phyloP scores from a whole-genome alignment of 2,888 invertebrate species.

The Agrochola lota region DNA sequence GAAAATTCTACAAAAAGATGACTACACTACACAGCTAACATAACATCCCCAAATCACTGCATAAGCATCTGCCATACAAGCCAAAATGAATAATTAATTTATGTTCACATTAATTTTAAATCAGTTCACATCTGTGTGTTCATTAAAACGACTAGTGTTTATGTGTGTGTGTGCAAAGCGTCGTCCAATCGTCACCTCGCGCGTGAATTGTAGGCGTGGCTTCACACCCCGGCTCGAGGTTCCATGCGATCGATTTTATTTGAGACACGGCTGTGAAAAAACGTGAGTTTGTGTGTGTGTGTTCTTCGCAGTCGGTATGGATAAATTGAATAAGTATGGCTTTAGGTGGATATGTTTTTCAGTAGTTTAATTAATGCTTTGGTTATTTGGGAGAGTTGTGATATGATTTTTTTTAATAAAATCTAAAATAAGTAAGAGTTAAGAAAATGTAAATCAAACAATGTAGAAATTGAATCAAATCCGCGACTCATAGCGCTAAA shows the following conservation, averaged over 20 bases:
- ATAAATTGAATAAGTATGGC: conserved; percentile 1
- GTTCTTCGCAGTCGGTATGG: background rate
- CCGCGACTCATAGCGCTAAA: background rate
- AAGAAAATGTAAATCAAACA: background rate
- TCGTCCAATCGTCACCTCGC: conserved; percentile 88
- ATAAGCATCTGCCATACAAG: conserved; percentile 38
- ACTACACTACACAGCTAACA: background rate
- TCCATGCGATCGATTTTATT: conserved; percentile 78
- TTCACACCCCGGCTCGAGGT: conserved; percentile 80
- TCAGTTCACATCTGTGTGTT: conserved; percentile 51
- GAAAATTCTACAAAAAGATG: background rate
- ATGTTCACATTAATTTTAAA: conserved; percentile 61
- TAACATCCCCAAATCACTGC: conserved; percentile 15
- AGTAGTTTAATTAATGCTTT: background rate
- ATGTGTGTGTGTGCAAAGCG: conserved; percentile 63
- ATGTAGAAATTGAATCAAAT: background rate
- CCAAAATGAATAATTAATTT: conserved; percentile 55
- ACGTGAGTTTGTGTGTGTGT: background rate
- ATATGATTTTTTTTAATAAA: background rate
- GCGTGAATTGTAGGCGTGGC: conserved; percentile 88
- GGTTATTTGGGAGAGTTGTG: background rate
- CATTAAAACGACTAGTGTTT: conserved; percentile 16
- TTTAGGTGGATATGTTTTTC: background rate
- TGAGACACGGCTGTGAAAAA: conserved; percentile 63
- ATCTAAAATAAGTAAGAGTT: too few species aligned